Percentiles rank a stretch among this genome's conserved stretches.
phyloP scores from a whole-genome alignment of 2,113 vertebrate genomes.

The Festucalex cinctus region DNA sequence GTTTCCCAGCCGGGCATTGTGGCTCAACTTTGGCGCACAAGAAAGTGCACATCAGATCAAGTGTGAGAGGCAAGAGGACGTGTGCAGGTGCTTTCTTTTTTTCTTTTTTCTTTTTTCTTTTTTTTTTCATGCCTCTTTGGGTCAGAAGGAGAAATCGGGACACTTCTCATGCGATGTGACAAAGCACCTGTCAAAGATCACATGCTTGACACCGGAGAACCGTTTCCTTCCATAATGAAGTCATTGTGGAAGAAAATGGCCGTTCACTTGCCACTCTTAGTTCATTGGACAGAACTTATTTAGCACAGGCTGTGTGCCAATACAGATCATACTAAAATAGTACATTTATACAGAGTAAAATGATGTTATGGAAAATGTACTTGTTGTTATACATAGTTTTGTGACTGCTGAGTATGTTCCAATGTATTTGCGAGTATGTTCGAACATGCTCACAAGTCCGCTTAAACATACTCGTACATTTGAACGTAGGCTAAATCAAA shows the following conservation, averaged over 20 bases:
- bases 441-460: no score
- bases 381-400: background rate
- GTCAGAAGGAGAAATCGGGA: slow-evolving; percentile 21
- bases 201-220: background rate
- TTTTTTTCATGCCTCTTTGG: slow-evolving; percentile 15
- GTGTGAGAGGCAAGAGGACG: background rate
- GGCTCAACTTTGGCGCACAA: slow-evolving; percentile 46
- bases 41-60: slow-evolving; percentile 14
- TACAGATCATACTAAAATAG: background rate
- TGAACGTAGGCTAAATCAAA: no score
- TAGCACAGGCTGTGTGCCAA: background rate
- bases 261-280: background rate
- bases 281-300: background rate
- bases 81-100: slow-evolving; percentile 6
- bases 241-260: slow-evolving; percentile 14
- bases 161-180: slow-evolving; percentile 14
- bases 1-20: slow-evolving; percentile 61
- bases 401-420: background rate
- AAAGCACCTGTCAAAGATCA: background rate
- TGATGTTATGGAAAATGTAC: background rate
- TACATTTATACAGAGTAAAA: background rate
- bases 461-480: no score
- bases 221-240: slow-evolving; percentile 17
- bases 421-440: no score
- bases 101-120: no score